Base-by-base conservation (phyloP, 2,113 vertebrate species). In the Myrmecophaga tridactyla region DNA sequence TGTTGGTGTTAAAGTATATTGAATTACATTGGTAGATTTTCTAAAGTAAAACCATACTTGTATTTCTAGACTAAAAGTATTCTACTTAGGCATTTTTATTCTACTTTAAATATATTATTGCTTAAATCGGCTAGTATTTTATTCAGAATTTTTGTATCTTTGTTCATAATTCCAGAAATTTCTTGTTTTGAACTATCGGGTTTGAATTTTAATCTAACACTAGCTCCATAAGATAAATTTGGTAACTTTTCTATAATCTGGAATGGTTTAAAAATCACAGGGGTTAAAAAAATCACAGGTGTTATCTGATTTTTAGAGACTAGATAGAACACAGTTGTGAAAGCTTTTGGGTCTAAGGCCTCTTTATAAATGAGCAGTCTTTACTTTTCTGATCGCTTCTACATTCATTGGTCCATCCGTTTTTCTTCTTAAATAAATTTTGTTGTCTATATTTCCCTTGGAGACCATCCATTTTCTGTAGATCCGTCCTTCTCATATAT, bases 121-220 rank as follows among this genome's bases (percentile, higher is more conserved):
- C 36, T 90, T 89, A 86, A 85, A 36, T 81, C 70, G 73, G 20
- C n/a, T 86, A 77, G 62, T 73, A 58, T 78, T 84, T 92, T 92
- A 58, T 81, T 89, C 60, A 89, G 23, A 75, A 63, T 77, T 72
- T 93, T 93, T 95, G 8, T 67, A 63, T 84, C 31, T 86, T 11
- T 88, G 20, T 89, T 86, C 53, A 43, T 83, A 77, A 90, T 92
- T 94, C 39, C 77, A 39, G 27, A 83, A 23, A 62, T 91, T 94
- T 84, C 88, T 90, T 73, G 41, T 88, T 93, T 84, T 89, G 65
- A 48, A 92, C 81, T 63, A 76, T 93, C 72, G 83, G 73, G 31
- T 93, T 91, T 93, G 36, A 88, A 75, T 84, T 83, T 90, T 65
- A 87, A 77, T 90, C n/a, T 75, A 93, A 90, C 63, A 29, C 70